Evolutionary conservation across 2,888 invertebrate genomes (phyloP).

Genomic region (Lypha dubia): DNA sequence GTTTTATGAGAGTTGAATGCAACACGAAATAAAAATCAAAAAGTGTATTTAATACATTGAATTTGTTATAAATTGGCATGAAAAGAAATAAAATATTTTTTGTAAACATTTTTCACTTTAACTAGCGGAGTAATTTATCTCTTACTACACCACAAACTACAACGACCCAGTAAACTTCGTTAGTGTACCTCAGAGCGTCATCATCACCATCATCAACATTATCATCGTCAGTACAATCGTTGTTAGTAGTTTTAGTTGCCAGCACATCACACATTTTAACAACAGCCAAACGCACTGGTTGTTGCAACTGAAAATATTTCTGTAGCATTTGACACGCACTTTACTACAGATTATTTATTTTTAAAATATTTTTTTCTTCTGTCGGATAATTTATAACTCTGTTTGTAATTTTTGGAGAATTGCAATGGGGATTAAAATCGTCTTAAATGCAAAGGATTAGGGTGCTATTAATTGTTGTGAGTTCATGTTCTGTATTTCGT

Average conservation of each 20-base stretch:
- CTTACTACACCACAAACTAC: neutral
- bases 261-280: conserved; percentile 27
- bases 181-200: neutral
- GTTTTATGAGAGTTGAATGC: conserved; percentile 12
- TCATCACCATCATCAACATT: neutral
- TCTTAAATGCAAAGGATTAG: conserved; percentile 4
- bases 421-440: conserved; percentile 12
- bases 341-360: conserved; percentile 58
- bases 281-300: conserved; percentile 31
- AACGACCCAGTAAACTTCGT: conserved; percentile 12
- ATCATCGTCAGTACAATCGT: neutral
- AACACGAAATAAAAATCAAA: neutral
- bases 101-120: conserved; percentile 22
- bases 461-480: neutral
- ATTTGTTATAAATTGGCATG: conserved; percentile 46
- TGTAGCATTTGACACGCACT: conserved; percentile 66
- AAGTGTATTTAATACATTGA: conserved; percentile 24
- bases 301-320: conserved; percentile 38
- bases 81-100: conserved; percentile 22
- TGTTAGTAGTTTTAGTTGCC: conserved; percentile 17
- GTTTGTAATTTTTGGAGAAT: conserved; percentile 16
- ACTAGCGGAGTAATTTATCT: conserved; percentile 37
- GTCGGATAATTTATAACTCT: conserved; percentile 59
- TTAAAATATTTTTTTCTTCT: conserved; percentile 20
- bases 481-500: too few species aligned